Base-by-base conservation (phyloP, 2,888 invertebrate species). In the Cephus sareptanus region DNA sequence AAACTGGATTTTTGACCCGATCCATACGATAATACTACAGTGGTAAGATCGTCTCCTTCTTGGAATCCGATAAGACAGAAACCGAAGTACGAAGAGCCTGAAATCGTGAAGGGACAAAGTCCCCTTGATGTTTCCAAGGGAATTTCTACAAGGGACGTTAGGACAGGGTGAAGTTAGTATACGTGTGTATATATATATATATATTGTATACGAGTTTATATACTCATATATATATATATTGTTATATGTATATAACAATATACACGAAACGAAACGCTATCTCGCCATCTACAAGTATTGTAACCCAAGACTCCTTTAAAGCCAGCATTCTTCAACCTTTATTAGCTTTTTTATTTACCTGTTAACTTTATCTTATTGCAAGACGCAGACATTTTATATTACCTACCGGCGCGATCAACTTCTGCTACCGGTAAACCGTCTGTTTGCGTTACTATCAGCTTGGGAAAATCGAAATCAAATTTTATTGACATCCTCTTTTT, bases 231-330 rank as follows among this genome's bases (percentile, higher is more conserved):
- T 56, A 56, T 23, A 37, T 56, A 9, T 56, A 9, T 56, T 9
- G 9, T 23, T 56, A 23, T 56, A 56, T 6, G 15, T 23, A 23
- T 56, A 56, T 56, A 56, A 56, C 23, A 15, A 56, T 56, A 56
- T 56, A 56, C 56, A 56, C 56, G 56, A 81, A 81, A 81, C 80
- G 80, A 75, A 77, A 76, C 77, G 80, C 79, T 81, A 80, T 81
- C 80, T 80, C 75, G 73, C 77, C 80, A 79, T 79, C 81, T 80
- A 80, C 80, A 80, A 56, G 56, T 56, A 56, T 56, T 23, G 56
- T 56, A 77, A 75, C 75, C 77, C 73, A 75, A 75, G 77, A 33
- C 34, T 77, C 77, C 75, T 77, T 77, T 77, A 69, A 68, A 77
- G 77, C 74, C 69, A 76, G 77, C 77, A 74, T 77, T 77, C 77